phyloP scores from a whole-genome alignment of 2,888 invertebrate species.

The Athalia cordata region DNA sequence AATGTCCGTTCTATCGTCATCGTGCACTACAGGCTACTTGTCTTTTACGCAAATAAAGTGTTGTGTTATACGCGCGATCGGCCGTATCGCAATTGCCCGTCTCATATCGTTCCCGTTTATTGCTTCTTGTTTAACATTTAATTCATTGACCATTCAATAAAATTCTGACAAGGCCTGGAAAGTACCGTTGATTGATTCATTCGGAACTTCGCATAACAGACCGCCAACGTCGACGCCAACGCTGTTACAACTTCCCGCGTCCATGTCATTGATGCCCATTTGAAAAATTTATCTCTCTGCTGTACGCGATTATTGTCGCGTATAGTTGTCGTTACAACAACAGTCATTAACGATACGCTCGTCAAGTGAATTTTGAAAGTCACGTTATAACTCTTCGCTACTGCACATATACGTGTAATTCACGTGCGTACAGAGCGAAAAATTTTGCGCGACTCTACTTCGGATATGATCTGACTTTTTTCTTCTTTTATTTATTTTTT shows the following conservation, averaged over 20 bases:
- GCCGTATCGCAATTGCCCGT: slow-evolving; percentile 13
- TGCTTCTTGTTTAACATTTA: slow-evolving; percentile 33
- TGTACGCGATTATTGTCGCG: neutral
- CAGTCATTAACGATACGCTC: neutral
- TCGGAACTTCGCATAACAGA: slow-evolving; percentile 15
- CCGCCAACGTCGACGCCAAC: slow-evolving; percentile 19
- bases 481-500: no score
- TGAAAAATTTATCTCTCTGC: slow-evolving; percentile 9
- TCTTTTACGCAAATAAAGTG: slow-evolving; percentile 7
- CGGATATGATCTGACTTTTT: no score
- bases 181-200: slow-evolving; percentile 38
- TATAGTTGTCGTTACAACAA: neutral
- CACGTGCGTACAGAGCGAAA: no score
- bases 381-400: no score
- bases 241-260: neutral
- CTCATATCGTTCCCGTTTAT: slow-evolving; percentile 19
- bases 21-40: slow-evolving; percentile 1
- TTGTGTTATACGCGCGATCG: neutral
- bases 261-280: no score
- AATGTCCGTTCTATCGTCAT: neutral
- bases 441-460: no score
- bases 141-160: slow-evolving; percentile 35
- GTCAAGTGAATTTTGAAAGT: no score
- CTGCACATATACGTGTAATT: no score
- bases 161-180: slow-evolving; percentile 33